Base-by-base conservation (phyloP, 1,140 invertebrate species). In the Drosophila mojavensis region DNA sequence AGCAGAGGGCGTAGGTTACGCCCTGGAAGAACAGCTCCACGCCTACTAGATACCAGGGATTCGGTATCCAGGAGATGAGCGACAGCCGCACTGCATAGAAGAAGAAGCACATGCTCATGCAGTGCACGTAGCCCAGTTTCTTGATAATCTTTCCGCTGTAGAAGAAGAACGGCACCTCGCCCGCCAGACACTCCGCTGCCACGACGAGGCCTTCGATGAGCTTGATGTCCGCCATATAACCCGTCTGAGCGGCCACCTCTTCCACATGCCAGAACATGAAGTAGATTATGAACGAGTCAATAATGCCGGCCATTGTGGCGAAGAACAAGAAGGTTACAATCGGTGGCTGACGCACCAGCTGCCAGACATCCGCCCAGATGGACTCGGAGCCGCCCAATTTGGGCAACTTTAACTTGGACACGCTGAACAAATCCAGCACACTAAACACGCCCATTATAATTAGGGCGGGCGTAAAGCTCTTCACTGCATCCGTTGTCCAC, bases 241-340 rank as follows among this genome's bases (percentile, higher is more conserved):
- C 93, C 0, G 94, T 95, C 45, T 92, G 78, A 20, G 93, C 91
- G 0, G 96, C 96, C 17, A 97, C 92, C 79, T 97, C 95, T 92
- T 97, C 96, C 39, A 96, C 79, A 84, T 93, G 96, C 96, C 96
- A 97, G 81, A 97, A 96, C 91, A 96, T 93, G 80, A 96, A 97
- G 78, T 96, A 97, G 39, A 96, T 95, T 15, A 96, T 94, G 84
- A 96, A 96, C 61, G 96, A 95, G 81, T 97, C 96, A 39, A 96
- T 93, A 11, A 96, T 95, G 6, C 96, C 96, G 6, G 94, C 95
- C 2, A 96, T 93, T 1, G 95, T 94, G 1, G 96, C 95, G 80
- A 96, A 97, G 0, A 93, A 79, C 28, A 96, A 92, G 88, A 96
- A 97, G 28, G 95, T 94, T 0, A 94, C 72, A 2, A 96, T 95